phyloP scores from a whole-genome alignment of 2,888 invertebrate genomes.

The Hypselothyrea guttata region DNA sequence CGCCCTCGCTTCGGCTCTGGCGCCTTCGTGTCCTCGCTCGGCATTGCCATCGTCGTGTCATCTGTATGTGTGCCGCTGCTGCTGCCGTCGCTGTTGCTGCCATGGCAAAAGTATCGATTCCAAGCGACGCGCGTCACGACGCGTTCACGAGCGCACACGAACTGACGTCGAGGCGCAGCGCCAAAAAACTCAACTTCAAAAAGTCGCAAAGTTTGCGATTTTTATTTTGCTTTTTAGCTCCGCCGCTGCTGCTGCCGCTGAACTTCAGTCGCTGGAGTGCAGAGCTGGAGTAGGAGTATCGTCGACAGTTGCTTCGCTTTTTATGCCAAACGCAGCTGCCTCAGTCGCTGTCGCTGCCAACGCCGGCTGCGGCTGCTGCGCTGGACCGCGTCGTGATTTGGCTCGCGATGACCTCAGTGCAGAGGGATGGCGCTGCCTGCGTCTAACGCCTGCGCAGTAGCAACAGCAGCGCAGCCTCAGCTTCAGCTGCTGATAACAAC shows the following conservation, averaged over 20 bases:
- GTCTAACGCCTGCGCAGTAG: conserved; percentile 60
- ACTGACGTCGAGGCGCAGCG: conserved; percentile 48
- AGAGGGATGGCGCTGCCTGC: conserved; percentile 29
- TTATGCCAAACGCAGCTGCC: conserved; percentile 69
- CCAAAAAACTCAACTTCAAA: conserved; percentile 18
- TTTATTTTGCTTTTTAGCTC: no score
- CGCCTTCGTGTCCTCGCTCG: conserved; percentile 17
- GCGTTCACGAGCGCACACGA: conserved; percentile 70
- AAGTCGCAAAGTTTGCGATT: no score
- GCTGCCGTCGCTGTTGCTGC: no score
- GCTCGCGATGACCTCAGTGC: conserved; percentile 43
- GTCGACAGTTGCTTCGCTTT: conserved; percentile 76
- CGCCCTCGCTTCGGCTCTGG: conserved; percentile 16
- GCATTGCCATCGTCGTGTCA: conserved; percentile 10
- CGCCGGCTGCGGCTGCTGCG: conserved; percentile 8
- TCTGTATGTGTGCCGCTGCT: conserved; percentile 34
- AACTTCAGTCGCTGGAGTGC: conserved; percentile 71
- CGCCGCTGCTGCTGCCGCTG: conserved; percentile 16
- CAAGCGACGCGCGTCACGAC: conserved; percentile 50
- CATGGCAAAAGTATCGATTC: conserved; percentile 66
- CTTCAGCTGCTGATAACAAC: conserved; percentile 41
- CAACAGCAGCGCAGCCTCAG: no score
- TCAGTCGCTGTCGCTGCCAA: conserved; percentile 26
- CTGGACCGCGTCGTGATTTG: conserved; percentile 48
- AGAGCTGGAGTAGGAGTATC: conserved; percentile 81